Evolutionary conservation across 2,888 invertebrate species (phyloP).

Genomic region (Campoletis raptor): DNA sequence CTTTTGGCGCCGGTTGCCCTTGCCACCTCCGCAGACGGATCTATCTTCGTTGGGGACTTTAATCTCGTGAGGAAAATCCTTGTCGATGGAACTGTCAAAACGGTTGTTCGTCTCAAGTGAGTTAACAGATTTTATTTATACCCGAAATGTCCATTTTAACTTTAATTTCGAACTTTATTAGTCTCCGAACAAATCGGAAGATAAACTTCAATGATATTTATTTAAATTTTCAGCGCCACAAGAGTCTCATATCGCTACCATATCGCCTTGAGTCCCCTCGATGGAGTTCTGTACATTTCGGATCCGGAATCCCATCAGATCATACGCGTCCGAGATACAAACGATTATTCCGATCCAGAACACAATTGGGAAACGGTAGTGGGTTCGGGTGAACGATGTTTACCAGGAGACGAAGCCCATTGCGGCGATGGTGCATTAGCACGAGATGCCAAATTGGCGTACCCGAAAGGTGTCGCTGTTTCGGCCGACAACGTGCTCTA

Average conservation of each 20-base stretch:
- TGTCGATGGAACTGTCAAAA: constrained; percentile 93
- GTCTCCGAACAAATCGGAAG: neutral
- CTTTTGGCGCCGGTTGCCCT: constrained; percentile 97
- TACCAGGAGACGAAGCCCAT: constrained; percentile 96
- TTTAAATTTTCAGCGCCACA: constrained; percentile 89
- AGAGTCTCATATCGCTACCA: constrained; percentile 98
- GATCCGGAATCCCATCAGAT: constrained; percentile 98
- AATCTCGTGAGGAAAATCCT: constrained; percentile 95
- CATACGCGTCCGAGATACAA: constrained; percentile 93
- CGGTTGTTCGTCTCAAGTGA: constrained; percentile 93
- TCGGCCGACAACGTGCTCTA: constrained; percentile 96
- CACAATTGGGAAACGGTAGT: constrained; percentile 98
- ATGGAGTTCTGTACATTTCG: constrained; percentile 97
- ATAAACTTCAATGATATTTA: neutral
- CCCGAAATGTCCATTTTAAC: neutral
- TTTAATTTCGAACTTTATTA: neutral
- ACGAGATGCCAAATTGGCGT: constrained; percentile 96
- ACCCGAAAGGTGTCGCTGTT: constrained; percentile 98
- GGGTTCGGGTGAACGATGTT: constrained; percentile 96
- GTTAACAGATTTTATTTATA: constrained; percentile 78
- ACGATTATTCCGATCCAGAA: constrained; percentile 94
- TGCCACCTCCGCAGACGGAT: constrained; percentile 96
- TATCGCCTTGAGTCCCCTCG: constrained; percentile 97
- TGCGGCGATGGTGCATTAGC: constrained; percentile 98
- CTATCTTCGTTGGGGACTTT: constrained; percentile 97